phyloP scores from a whole-genome alignment of 1,140 invertebrate species.

The Potamilus streckersoni region DNA sequence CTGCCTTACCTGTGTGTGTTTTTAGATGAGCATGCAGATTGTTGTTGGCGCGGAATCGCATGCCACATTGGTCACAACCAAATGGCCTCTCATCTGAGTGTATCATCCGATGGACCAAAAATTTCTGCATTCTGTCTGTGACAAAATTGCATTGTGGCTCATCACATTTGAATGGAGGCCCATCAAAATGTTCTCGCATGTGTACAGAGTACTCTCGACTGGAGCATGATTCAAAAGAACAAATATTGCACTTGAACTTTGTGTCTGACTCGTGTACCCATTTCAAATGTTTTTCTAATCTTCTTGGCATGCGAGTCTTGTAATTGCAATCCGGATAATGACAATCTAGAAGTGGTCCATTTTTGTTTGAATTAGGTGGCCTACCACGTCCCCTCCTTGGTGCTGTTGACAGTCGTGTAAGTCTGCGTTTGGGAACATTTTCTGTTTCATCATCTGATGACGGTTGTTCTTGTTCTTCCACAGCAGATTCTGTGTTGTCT shows the following conservation, averaged over 20 bases:
- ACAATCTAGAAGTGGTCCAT: constrained; percentile 14
- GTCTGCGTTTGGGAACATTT: constrained; percentile 1
- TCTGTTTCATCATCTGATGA: constrained; percentile 12
- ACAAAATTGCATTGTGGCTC: constrained; percentile 70
- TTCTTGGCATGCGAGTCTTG: constrained; percentile 22
- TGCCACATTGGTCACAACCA: constrained; percentile 69
- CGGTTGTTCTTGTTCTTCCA: constrained; percentile 17
- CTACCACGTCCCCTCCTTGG: too few relatives aligned
- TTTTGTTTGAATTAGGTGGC: too few relatives aligned
- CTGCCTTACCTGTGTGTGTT: constrained; percentile 66
- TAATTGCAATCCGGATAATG: constrained; percentile 44
- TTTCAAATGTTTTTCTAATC: constrained; percentile 53
- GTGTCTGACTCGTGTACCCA: constrained; percentile 67
- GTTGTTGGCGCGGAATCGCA: constrained; percentile 68
- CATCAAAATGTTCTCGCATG: constrained; percentile 75
- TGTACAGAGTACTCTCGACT: constrained; percentile 76
- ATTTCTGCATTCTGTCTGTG: constrained; percentile 70
- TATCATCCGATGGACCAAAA: constrained; percentile 71
- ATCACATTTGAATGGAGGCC: constrained; percentile 77
- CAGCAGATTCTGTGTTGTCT: constrained; percentile 12
- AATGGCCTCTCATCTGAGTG: constrained; percentile 72
- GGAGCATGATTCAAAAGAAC: constrained; percentile 76
- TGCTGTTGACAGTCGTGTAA: too few relatives aligned
- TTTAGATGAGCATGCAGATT: constrained; percentile 70
- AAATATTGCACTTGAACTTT: constrained; percentile 75